A percentile compares a stretch with the other conserved stretches of the same genome.
These are phyloP conservation scores for Stegana nigrithorax DNA, from an alignment of 2,888 invertebrate genomes.

Conservation along the genomic window DNA sequence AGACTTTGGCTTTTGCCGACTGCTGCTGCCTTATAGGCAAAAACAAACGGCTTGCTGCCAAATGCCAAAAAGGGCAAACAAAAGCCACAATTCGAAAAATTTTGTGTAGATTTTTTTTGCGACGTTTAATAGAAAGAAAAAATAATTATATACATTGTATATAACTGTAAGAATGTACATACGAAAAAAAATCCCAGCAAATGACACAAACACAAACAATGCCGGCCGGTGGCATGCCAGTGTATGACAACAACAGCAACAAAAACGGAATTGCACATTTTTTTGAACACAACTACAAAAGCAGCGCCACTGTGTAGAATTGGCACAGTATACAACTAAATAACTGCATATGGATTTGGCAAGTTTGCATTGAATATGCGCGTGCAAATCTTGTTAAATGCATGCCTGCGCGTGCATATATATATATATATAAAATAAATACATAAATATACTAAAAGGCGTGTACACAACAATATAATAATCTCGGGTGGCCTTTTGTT, in stretches of 20 bases:
- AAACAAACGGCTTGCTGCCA: no score
- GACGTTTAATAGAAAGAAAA: no score
- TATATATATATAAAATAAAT: background rate
- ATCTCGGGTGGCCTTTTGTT: no score
- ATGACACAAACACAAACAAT: no score
- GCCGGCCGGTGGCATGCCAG: slow-evolving; percentile 10
- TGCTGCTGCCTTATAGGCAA: no score
- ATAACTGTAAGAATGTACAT: no score
- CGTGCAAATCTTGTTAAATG: background rate
- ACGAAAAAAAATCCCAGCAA: no score
- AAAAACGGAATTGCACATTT: background rate
- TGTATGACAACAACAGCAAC: background rate
- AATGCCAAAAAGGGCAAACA: no score
- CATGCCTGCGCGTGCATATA: background rate
- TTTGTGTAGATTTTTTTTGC: no score
- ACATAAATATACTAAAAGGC: background rate
- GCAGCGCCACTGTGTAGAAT: background rate
- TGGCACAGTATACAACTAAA: background rate
- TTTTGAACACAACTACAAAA: background rate
- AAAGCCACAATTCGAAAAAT: no score
- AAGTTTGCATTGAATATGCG: background rate
- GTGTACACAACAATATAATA: background rate
- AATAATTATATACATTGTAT: no score
- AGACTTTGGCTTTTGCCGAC: no score
- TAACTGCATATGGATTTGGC: background rate